A percentile compares a stretch with the other conserved stretches of the same genome.
Evolutionary conservation across 53 echinoderm and acorn worm species (phyloP).

Genomic region (Echinarachnius parma): DNA sequence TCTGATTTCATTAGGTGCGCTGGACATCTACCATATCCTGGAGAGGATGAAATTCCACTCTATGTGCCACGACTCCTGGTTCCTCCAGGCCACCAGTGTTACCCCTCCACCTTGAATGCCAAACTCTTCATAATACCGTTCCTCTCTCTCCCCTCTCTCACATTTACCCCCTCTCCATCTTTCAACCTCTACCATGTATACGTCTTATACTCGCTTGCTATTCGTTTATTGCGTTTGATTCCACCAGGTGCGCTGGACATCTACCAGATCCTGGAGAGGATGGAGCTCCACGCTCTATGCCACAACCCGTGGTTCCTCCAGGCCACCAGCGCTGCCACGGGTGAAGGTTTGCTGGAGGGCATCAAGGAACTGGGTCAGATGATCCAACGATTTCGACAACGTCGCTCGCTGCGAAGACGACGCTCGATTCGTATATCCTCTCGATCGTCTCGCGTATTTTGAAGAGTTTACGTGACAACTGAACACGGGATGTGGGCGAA

Average conservation of each 20-base stretch:
- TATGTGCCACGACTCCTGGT: constrained; percentile 60
- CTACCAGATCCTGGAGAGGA: constrained; percentile 42
- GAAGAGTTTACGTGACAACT: too few species aligned
- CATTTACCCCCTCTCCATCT: not conserved
- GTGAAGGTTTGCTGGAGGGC: constrained; percentile 63
- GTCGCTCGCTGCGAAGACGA: constrained; percentile 15
- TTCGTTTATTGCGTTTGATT: not conserved
- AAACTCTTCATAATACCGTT: too few species aligned
- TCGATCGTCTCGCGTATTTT: too few species aligned
- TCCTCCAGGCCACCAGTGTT: constrained; percentile 70
- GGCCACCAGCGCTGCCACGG: constrained; percentile 72
- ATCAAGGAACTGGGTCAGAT: constrained; percentile 66
- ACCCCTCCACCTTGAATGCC: too few species aligned
- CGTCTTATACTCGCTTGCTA: not conserved
- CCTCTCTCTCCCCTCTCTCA: not conserved
- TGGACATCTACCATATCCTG: too few species aligned
- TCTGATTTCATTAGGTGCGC: too few species aligned
- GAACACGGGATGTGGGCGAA: too few species aligned
- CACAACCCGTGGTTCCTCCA: constrained; percentile 71
- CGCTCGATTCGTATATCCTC: constrained; percentile 2
- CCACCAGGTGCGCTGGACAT: constrained; percentile 44
- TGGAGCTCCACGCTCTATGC: constrained; percentile 55
- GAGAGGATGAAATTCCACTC: too few species aligned
- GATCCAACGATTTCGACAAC: constrained; percentile 54
- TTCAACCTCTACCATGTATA: too few species aligned